phyloP scores from a whole-genome alignment of 2,797 vertebrate species.

The Gadopsis marmoratus region DNA sequence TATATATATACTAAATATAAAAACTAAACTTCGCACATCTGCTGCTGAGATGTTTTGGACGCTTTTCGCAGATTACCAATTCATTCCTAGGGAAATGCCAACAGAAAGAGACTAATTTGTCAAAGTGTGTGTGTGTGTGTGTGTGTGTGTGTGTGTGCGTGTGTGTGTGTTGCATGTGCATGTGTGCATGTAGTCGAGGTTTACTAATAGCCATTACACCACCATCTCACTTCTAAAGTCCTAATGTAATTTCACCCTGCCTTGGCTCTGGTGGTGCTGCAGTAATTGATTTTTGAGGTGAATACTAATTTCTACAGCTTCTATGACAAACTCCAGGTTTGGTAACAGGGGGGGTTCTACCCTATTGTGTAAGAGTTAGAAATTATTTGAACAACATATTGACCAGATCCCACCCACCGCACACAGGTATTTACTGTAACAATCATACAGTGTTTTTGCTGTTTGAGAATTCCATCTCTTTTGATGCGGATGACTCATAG shows the following conservation, averaged over 20 bases:
- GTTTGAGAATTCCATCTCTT: constrained; percentile 13
- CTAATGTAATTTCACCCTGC: constrained; percentile 40
- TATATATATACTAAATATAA: too few species aligned
- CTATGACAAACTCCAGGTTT: neutral
- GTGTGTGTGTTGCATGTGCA: constrained; percentile 14
- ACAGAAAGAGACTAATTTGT: constrained; percentile 14
- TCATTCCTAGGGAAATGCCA: constrained; percentile 31
- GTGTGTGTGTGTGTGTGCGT: neutral
- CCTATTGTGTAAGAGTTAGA: neutral
- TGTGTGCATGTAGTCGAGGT: neutral
- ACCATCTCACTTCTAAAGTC: constrained; percentile 7
- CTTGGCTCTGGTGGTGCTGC: constrained; percentile 7
- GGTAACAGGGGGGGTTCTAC: neutral
- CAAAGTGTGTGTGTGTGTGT: neutral
- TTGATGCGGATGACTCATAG: constrained; percentile 58
- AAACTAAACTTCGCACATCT: neutral
- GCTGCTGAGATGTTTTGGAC: constrained; percentile 22
- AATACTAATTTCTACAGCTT: constrained; percentile 32
- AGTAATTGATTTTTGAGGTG: constrained; percentile 39
- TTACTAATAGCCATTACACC: constrained; percentile 18
- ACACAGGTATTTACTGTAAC: constrained; percentile 22
- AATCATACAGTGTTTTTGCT: constrained; percentile 27
- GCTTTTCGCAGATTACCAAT: neutral
- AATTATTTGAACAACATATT: constrained; percentile 20
- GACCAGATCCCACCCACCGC: neutral